A percentile compares a stretch with the other conserved stretches of the same genome.
Evolutionary conservation across 2,797 vertebrate species (phyloP).

Genomic region (Sebastes reedi): DNA sequence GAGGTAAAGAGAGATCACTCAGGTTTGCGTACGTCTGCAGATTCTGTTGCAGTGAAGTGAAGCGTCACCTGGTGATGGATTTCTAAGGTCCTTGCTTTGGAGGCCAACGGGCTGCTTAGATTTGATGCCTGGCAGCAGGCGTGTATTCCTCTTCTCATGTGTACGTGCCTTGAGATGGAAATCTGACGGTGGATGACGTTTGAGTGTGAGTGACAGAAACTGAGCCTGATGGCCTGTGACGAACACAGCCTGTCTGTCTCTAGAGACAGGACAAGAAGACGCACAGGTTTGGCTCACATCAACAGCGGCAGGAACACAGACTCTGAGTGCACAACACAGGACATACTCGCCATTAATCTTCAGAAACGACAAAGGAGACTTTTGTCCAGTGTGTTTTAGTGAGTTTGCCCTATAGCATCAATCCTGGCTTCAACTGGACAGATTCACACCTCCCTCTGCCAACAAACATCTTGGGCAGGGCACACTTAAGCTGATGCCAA

Average conservation of each 20-base stretch:
- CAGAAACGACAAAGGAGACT: neutral
- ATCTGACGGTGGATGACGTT: constrained; percentile 46
- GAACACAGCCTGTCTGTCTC: constrained; percentile 28
- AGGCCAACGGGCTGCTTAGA: constrained; percentile 17
- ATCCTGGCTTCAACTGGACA: neutral
- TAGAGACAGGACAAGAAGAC: neutral
- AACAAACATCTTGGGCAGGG: neutral
- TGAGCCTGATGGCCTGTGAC: constrained; percentile 48
- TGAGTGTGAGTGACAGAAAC: constrained; percentile 44
- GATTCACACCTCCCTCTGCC: neutral
- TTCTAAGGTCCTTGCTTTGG: neutral
- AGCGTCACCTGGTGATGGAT: constrained; percentile 37
- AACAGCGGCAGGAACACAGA: neutral
- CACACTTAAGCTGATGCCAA: neutral
- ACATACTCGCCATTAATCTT: neutral
- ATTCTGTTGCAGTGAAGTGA: constrained; percentile 43
- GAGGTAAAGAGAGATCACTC: constrained; percentile 18
- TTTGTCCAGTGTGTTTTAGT: constrained; percentile 16
- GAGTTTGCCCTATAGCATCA: constrained; percentile 11
- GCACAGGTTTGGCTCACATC: neutral
- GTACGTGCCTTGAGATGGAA: constrained; percentile 37
- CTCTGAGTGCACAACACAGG: neutral
- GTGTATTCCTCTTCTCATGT: constrained; percentile 40
- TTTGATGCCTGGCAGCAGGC: constrained; percentile 39
- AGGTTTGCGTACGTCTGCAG: neutral